Evolutionary conservation across 2,797 vertebrate species (phyloP).

Genomic region (Parauchenoglanis punctatus): DNA sequence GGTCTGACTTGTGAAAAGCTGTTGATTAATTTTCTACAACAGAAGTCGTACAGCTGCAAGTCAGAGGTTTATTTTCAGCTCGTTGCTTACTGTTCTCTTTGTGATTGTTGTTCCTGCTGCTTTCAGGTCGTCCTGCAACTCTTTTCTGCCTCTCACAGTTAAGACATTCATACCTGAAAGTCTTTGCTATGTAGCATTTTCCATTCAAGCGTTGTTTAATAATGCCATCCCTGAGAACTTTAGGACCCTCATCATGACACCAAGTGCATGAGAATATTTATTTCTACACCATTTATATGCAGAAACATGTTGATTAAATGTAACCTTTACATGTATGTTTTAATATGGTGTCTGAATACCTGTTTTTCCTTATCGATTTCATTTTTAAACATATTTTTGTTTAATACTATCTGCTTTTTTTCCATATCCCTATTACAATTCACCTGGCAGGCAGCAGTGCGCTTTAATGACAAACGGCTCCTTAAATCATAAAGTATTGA

Average conservation of each 20-base stretch:
- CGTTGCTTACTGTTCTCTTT: background rate
- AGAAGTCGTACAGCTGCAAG: background rate
- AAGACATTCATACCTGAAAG: background rate
- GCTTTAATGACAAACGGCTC: background rate
- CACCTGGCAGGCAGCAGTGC: background rate
- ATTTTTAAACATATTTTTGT: background rate
- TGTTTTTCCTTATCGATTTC: background rate
- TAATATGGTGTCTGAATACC: background rate
- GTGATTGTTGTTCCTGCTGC: background rate
- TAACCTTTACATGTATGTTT: background rate
- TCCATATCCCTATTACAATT: background rate
- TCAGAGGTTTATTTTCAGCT: background rate
- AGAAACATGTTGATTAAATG: background rate
- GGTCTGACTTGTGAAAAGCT: background rate
- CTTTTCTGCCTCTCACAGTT: background rate
- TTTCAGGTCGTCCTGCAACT: background rate
- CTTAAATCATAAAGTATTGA: background rate
- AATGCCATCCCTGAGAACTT: background rate
- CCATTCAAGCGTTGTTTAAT: too few species aligned
- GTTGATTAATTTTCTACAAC: background rate
- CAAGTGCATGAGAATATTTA: too few species aligned
- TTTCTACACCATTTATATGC: too few species aligned
- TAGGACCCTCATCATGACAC: background rate
- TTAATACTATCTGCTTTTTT: background rate
- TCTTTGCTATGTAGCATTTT: background rate